A percentile compares a stretch with the other conserved stretches of the same genome.
Evolutionary conservation across 2,113 vertebrate species (phyloP).

Genomic region (Percina caprodes): DNA sequence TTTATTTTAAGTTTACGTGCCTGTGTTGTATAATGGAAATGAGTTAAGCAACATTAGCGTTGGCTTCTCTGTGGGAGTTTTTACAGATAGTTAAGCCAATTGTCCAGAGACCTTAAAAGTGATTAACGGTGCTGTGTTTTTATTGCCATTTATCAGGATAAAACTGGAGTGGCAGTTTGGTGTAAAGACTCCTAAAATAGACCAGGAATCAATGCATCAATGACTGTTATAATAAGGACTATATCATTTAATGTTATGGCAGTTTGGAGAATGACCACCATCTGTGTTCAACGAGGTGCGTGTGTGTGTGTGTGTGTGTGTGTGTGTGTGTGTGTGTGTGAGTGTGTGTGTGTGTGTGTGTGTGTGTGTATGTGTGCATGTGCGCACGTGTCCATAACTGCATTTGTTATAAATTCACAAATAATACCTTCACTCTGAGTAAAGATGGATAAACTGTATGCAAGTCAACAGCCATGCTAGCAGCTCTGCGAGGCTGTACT

Average conservation of each 20-base stretch:
- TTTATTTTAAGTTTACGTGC: conserved; percentile 60
- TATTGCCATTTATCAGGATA: conserved; percentile 48
- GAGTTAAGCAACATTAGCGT: conserved; percentile 56
- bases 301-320: conserved; percentile 10
- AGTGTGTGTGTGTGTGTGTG: background rate
- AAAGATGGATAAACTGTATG: conserved; percentile 9
- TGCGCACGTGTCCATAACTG: conserved; percentile 3
- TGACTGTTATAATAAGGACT: conserved; percentile 37
- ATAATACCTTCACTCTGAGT: conserved; percentile 19
- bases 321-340: conserved; percentile 14
- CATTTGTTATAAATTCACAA: conserved; percentile 35
- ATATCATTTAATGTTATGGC: conserved; percentile 45
- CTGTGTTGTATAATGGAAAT: conserved; percentile 55
- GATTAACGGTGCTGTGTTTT: conserved; percentile 64
- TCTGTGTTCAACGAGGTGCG: conserved; percentile 33
- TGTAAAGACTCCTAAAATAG: conserved; percentile 35
- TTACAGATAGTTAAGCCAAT: conserved; percentile 70
- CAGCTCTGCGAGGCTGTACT: background rate
- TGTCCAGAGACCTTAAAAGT: conserved; percentile 69
- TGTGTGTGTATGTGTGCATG: conserved; percentile 1
- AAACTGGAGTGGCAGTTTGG: conserved; percentile 32
- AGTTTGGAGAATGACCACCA: conserved; percentile 29
- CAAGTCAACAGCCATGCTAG: background rate
- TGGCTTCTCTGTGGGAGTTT: conserved; percentile 67
- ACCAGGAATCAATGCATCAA: conserved; percentile 49